Evolutionary conservation across 53 echinoderm and acorn worm genomes (phyloP).

Genomic region (Glandiceps talaboti): DNA sequence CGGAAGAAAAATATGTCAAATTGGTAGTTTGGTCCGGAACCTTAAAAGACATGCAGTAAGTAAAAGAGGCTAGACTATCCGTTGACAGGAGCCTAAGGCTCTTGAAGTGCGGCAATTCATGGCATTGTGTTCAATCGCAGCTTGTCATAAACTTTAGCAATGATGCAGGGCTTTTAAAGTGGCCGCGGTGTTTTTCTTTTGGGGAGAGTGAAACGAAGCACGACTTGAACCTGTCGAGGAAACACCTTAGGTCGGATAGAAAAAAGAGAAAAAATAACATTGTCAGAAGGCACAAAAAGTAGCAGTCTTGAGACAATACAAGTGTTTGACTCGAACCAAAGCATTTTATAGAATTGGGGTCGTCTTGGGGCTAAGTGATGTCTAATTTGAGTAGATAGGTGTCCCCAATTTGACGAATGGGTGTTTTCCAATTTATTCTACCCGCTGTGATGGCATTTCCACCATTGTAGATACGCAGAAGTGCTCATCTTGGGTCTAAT

Average conservation of each 20-base stretch:
- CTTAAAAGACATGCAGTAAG: background rate
- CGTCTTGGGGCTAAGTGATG: background rate
- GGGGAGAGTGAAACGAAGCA: background rate
- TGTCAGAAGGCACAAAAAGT: background rate
- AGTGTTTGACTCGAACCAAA: background rate
- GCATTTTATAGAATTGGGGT: background rate
- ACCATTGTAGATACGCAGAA: background rate
- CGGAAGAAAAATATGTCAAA: too few relatives aligned
- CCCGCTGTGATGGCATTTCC: background rate
- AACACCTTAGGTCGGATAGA: background rate
- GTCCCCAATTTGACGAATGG: background rate
- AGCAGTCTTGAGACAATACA: background rate
- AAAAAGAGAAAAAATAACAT: background rate
- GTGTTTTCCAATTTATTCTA: background rate
- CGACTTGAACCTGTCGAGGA: background rate
- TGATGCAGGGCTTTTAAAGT: background rate
- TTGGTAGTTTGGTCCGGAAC: background rate
- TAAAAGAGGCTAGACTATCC: background rate
- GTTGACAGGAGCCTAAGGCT: background rate
- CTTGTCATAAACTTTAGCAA: background rate
- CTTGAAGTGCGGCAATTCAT: background rate
- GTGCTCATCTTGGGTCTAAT: background rate
- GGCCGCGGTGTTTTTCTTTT: background rate
- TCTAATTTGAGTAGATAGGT: background rate
- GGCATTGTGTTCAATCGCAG: background rate